phyloP scores from a whole-genome alignment of 2,113 vertebrate species.

The Dromas ardeola region DNA sequence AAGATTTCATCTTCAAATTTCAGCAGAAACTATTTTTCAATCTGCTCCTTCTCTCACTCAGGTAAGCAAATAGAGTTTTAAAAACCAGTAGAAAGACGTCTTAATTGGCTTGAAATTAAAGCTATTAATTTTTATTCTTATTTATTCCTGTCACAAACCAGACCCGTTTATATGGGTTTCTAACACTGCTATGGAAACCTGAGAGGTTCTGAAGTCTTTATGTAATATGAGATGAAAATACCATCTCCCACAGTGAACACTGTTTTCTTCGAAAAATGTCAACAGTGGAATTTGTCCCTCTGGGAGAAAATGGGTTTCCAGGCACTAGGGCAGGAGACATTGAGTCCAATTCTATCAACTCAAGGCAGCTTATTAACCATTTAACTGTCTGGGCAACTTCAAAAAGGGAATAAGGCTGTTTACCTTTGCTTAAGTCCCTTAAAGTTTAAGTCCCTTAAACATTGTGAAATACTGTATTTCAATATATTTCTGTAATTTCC shows the following conservation, averaged over 20 bases:
- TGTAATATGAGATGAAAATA: not conserved
- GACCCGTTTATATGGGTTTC: not conserved
- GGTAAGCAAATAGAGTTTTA: not conserved
- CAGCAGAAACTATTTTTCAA: conserved; percentile 6
- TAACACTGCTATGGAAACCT: conserved; percentile 46
- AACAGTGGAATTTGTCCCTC: not conserved
- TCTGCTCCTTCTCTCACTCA: not conserved
- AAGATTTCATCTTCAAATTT: not conserved
- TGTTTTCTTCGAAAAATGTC: not conserved
- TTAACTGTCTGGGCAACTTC: not conserved
- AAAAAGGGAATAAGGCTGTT: not conserved
- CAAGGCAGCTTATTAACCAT: not conserved
- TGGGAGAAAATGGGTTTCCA: conserved; percentile 1
- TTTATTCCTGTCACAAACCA: conserved; percentile 21
- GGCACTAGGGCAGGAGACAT: not conserved
- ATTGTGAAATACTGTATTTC: not conserved
- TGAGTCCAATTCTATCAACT: not conserved
- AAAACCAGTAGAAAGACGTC: not conserved
- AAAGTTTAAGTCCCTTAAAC: too few species aligned
- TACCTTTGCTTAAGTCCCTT: not conserved
- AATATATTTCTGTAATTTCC: not conserved
- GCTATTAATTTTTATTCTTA: conserved; percentile 39
- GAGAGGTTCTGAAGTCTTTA: conserved; percentile 9
- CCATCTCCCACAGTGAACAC: not conserved
- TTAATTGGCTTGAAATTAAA: conserved; percentile 49